A percentile compares a stretch with the other conserved stretches of the same genome.
These are phyloP conservation scores for Ochlodes sylvanus DNA, from an alignment of 2,888 invertebrate genomes.

Conservation along the genomic window DNA sequence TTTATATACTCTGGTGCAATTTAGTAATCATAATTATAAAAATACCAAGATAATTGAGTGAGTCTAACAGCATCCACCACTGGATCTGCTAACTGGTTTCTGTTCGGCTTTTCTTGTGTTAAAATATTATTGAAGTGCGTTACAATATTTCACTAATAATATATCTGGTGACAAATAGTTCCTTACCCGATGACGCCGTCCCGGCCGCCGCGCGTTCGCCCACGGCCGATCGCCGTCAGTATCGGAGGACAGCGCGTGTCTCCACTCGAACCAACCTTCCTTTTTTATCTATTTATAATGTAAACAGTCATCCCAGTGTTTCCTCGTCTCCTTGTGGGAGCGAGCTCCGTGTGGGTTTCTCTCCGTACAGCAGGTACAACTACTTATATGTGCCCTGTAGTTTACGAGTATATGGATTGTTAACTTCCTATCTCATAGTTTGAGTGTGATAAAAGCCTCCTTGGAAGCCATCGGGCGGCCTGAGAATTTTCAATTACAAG, in stretches of 20 bases:
- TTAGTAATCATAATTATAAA: no score
- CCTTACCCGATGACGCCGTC: slow-evolving; percentile 5
- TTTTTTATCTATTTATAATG: slow-evolving; percentile 36
- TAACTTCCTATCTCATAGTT: neutral
- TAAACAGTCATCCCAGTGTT: slow-evolving; percentile 31
- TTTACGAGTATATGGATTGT: neutral
- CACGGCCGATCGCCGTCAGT: slow-evolving; percentile 28
- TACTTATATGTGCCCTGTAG: neutral
- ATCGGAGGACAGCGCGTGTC: slow-evolving; percentile 34
- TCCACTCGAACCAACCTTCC: slow-evolving; percentile 25
- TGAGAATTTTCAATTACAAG: no score
- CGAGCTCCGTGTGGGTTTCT: slow-evolving; percentile 18
- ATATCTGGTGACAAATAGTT: neutral
- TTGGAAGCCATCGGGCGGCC: no score
- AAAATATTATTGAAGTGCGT: no score
- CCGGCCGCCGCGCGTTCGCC: slow-evolving; percentile 9
- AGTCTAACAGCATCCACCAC: no score
- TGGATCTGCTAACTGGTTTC: no score
- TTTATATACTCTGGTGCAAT: no score
- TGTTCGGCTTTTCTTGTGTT: no score
- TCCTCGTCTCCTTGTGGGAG: slow-evolving; percentile 28
- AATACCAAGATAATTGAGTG: no score
- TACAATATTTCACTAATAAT: no score
- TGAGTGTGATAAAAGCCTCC: no score
- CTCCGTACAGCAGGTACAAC: neutral